Evolutionary conservation across 2,113 vertebrate species (phyloP).

Genomic region (Xiphophorus couchianus): DNA sequence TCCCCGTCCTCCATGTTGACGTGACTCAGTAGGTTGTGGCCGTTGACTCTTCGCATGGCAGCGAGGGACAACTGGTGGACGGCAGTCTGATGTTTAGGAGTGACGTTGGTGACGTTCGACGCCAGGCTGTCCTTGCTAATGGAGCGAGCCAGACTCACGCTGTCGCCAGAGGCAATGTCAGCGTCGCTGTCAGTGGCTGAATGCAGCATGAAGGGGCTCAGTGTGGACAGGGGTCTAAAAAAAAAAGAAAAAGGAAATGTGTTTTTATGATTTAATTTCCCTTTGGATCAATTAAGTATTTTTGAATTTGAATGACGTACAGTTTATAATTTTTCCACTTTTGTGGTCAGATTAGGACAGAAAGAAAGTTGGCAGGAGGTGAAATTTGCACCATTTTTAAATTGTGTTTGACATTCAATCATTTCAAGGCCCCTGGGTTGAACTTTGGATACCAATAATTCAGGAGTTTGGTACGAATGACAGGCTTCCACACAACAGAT

Average conservation of each 20-base stretch:
- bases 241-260: conserved; percentile 3
- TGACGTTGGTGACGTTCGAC: conserved; percentile 86
- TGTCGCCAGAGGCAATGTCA: conserved; percentile 78
- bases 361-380: too few species aligned
- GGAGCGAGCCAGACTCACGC: conserved; percentile 92
- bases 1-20: conserved; percentile 83
- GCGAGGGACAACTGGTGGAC: conserved; percentile 55
- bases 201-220: conserved; percentile 85
- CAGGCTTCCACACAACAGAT: too few species aligned
- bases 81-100: conserved; percentile 86
- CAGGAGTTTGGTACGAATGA: too few species aligned
- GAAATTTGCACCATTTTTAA: too few species aligned
- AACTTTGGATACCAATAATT: too few species aligned
- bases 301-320: neutral
- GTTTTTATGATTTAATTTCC: neutral
- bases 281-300: too few species aligned
- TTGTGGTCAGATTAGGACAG: too few species aligned
- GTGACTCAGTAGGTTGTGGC: conserved; percentile 76
- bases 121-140: conserved; percentile 98
- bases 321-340: neutral
- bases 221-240: conserved; percentile 88
- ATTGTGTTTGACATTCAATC: too few species aligned
- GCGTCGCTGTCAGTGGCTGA: conserved; percentile 85
- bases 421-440: too few species aligned
- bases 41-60: conserved; percentile 68